These are phyloP conservation scores for Tachycineta bicolor DNA, from an alignment of 2,113 vertebrate genomes.

Conservation along the genomic window DNA sequence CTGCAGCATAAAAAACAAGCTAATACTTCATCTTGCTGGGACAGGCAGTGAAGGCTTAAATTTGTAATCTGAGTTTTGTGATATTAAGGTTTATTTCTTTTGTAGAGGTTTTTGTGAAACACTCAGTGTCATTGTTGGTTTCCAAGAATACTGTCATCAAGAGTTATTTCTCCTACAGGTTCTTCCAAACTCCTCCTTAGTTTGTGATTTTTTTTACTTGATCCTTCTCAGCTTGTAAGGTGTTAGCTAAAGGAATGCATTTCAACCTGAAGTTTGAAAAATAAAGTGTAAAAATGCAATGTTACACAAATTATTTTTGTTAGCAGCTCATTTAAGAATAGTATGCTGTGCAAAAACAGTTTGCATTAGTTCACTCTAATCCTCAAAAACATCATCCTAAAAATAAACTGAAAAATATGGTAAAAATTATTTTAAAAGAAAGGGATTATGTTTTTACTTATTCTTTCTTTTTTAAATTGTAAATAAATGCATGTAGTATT, in stretches of 20 bases:
- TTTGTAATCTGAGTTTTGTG: background rate
- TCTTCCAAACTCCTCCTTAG: background rate
- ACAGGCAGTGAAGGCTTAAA: background rate
- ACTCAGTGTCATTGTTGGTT: rapidly evolving
- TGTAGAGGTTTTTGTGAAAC: background rate
- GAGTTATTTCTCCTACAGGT: background rate
- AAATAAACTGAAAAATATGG: background rate
- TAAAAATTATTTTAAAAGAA: background rate
- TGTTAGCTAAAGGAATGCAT: background rate
- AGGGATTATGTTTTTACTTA: background rate
- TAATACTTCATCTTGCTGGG: background rate
- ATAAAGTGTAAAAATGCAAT: background rate
- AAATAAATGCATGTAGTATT: background rate
- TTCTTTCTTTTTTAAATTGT: background rate
- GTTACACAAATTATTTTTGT: background rate
- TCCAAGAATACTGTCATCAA: background rate
- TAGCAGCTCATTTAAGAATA: background rate
- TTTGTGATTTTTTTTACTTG: background rate
- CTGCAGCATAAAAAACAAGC: background rate
- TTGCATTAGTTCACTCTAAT: background rate
- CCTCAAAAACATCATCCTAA: background rate
- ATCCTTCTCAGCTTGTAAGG: background rate
- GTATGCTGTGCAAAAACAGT: background rate
- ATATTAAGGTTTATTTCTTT: background rate
- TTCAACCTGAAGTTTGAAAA: background rate